These are phyloP conservation scores for Drosophila micromelanica DNA, from an alignment of 1,140 invertebrate genomes.

Conservation along the genomic window DNA sequence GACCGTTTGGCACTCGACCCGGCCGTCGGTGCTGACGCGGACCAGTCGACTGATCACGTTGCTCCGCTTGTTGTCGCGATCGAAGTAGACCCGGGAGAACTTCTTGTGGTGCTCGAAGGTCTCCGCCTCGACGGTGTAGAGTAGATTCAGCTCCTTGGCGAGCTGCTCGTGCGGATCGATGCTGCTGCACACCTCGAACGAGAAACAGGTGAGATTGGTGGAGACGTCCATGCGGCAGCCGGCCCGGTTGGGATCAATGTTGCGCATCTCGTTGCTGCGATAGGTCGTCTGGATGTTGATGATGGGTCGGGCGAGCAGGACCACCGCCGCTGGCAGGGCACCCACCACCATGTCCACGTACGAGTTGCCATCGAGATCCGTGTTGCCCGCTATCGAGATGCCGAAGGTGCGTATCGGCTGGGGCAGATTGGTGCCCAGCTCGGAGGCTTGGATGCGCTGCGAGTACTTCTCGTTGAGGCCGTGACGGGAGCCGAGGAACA, in stretches of 20 bases:
- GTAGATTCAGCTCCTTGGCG: constrained; percentile 86
- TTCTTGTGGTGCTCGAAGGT: constrained; percentile 91
- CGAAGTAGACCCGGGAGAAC: constrained; percentile 93
- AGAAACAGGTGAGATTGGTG: constrained; percentile 92
- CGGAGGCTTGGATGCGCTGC: constrained; percentile 86
- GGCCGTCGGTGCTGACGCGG: constrained; percentile 85
- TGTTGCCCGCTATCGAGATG: constrained; percentile 93
- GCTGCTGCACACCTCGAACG: constrained; percentile 94
- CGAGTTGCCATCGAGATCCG: constrained; percentile 95
- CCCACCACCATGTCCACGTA: constrained; percentile 96
- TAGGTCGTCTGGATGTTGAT: constrained; percentile 92
- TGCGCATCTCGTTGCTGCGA: constrained; percentile 86
- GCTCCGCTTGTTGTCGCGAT: constrained; percentile 85
- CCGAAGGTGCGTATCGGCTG: constrained; percentile 91
- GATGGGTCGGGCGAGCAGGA: constrained; percentile 92
- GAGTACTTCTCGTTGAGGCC: constrained; percentile 91
- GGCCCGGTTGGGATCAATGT: constrained; percentile 91
- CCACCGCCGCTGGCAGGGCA: constrained; percentile 86
- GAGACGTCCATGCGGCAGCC: constrained; percentile 89
- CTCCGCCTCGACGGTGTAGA: constrained; percentile 93
- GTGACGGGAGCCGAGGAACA: constrained; percentile 92
- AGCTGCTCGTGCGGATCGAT: constrained; percentile 88
- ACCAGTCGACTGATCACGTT: constrained; percentile 87
- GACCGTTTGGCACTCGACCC: constrained; percentile 89
- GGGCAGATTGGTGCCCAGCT: constrained; percentile 78